Evolutionary conservation across 2,888 invertebrate species (phyloP).

Genomic region (Panzeria rudis): DNA sequence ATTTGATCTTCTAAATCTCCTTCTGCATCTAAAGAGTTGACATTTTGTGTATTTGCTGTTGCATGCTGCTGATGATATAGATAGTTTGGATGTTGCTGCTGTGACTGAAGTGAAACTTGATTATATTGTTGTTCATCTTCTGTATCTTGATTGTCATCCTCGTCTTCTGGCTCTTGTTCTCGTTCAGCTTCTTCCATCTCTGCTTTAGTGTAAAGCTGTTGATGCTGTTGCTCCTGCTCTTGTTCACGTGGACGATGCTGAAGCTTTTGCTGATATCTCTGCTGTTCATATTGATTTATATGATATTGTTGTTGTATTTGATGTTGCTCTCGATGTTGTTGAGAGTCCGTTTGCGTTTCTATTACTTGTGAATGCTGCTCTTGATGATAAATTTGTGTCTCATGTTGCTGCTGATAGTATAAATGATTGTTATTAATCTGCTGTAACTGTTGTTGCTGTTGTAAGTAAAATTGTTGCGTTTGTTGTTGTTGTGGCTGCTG

Average conservation of each 20-base stretch:
- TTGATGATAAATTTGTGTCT: conserved; percentile 66
- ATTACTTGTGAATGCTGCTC: conserved; percentile 66
- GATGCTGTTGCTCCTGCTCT: conserved; percentile 70
- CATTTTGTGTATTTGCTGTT: conserved; percentile 54
- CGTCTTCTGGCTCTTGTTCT: conserved; percentile 66
- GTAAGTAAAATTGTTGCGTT: conserved; percentile 64
- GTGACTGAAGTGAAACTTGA: conserved; percentile 34
- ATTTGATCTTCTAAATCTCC: conserved; percentile 80
- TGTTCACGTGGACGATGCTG: conserved; percentile 35
- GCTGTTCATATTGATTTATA: conserved; percentile 45
- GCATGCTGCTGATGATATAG: conserved; percentile 54
- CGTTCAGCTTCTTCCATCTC: conserved; percentile 60
- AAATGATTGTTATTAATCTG: conserved; percentile 60
- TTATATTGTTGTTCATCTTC: conserved; percentile 71
- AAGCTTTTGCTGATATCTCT: conserved; percentile 49
- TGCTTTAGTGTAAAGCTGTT: conserved; percentile 55
- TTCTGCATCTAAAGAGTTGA: conserved; percentile 47
- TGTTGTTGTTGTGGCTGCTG: conserved; percentile 31
- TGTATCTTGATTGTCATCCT: conserved; percentile 74
- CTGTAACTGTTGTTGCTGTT: conserved; percentile 60
- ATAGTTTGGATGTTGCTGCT: conserved; percentile 45
- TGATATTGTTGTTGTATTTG: conserved; percentile 48
- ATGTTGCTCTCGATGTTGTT: conserved; percentile 43
- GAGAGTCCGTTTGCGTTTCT: conserved; percentile 70
- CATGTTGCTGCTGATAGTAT: conserved; percentile 58